Base-by-base conservation (phyloP, 2,888 invertebrate species). In the Trachelus iudaicus region DNA sequence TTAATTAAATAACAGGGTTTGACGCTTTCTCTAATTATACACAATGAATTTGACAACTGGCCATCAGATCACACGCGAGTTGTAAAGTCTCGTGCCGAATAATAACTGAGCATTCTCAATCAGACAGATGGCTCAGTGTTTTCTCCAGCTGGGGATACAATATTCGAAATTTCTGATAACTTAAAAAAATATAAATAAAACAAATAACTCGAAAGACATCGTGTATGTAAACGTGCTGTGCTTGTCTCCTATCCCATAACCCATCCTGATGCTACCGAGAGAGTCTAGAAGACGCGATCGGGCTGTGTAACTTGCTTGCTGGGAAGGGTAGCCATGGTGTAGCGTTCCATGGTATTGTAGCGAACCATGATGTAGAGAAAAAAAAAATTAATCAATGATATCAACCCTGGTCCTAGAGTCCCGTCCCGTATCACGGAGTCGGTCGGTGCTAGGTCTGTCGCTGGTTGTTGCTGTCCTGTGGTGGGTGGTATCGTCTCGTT, bases 391-490 rank as follows among this genome's bases (percentile, higher is more conserved):
- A 56, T 56, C 56, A 56, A 56, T 56, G 56, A 56, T 23, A 56
- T 23, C 23, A 56, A 56, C 23, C 56, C 56, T 56, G 56, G 56
- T 56, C 56, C 56, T 56, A 56, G 56, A 56, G 56, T 56, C 56
- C 56, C 56, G 56, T 56, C 56, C 56, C 56, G 56, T 56, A 56
- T 56, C 56, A 56, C 56, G 56, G 56, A 56, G 56, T 56, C 56
- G 56, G 56, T 56, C 84, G 88, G 87, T 88, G 85, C 84, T 91
- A 91, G 89, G 89, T 87, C 88, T 88, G 87, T 90, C 87, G 91
- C 91, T 91, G 91, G 91, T 91, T 91, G 91, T 91, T 91, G 91
- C 91, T 91, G 91, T 91, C 91, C 91, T 91, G 91, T 91, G 91
- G 91, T 91, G 91, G 91, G 89, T 91, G 90, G 89, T 89, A 81